These are phyloP conservation scores for Hippoglossus hippoglossus DNA, from an alignment of 2,797 vertebrate genomes.

Conservation along the genomic window DNA sequence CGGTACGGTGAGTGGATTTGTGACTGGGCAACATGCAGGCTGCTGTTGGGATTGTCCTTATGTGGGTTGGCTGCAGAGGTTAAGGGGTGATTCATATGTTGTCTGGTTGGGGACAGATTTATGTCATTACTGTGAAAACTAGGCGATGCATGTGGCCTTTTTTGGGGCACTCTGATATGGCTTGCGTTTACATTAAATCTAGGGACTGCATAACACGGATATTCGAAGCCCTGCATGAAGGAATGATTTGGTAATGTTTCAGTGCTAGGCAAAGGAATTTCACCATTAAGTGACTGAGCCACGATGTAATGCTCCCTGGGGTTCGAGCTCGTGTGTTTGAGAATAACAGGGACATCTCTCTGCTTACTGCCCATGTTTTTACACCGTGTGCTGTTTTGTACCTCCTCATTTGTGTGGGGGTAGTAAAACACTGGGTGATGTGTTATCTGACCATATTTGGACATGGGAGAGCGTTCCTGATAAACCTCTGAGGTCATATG, in stretches of 20 bases:
- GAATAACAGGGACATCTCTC: conserved; percentile 64
- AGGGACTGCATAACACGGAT: conserved; percentile 70
- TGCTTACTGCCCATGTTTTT: conserved; percentile 64
- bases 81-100: conserved; percentile 36
- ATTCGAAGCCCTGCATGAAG: conserved; percentile 70
- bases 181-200: conserved; percentile 65
- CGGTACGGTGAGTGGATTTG: conserved; percentile 29
- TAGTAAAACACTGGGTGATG: conserved; percentile 82
- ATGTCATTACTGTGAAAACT: conserved; percentile 29
- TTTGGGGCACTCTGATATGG: conserved; percentile 56
- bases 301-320: conserved; percentile 69
- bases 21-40: conserved; percentile 28
- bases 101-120: conserved; percentile 40
- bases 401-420: conserved; percentile 66
- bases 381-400: conserved; percentile 72
- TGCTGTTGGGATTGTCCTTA: conserved; percentile 31
- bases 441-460: conserved; percentile 83
- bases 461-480: conserved; percentile 77
- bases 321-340: conserved; percentile 62
- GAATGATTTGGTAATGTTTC: conserved; percentile 63
- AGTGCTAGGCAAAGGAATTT: conserved; percentile 66
- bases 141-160: conserved; percentile 51
- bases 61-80: conserved; percentile 19
- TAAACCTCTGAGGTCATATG: conserved; percentile 79
- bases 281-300: conserved; percentile 61